Percentiles rank a stretch among this genome's conserved stretches.
phyloP scores from a whole-genome alignment of 92 coral and sea anemone species.

The Ricordea florida region DNA sequence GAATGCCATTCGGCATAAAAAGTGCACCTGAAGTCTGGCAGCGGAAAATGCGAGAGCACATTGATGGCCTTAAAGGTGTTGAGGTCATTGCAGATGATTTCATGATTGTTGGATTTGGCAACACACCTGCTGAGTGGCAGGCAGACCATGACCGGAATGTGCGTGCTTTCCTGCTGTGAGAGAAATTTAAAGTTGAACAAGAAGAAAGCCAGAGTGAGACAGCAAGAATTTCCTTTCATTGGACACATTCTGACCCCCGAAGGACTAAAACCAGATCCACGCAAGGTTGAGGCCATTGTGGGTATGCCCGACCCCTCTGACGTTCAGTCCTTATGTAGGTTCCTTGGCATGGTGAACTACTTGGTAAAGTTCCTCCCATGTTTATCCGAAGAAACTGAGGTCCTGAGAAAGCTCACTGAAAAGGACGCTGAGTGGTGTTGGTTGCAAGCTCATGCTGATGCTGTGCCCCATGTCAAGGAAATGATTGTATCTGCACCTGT shows the following conservation, averaged over 20 bases:
- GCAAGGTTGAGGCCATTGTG: slow-evolving; percentile 52
- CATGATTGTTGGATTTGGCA: slow-evolving; percentile 27
- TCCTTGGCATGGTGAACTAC: slow-evolving; percentile 61
- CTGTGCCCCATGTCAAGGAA: slow-evolving; percentile 17
- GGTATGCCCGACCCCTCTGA: slow-evolving; percentile 48
- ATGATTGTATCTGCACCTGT: slow-evolving; percentile 43
- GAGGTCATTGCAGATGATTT: slow-evolving; percentile 40
- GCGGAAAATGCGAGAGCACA: slow-evolving; percentile 47
- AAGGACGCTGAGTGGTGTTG: slow-evolving; percentile 49
- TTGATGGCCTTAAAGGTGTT: slow-evolving; percentile 49
- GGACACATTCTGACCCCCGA: slow-evolving; percentile 32
- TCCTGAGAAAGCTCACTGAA: slow-evolving; percentile 16
- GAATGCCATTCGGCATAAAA: slow-evolving; percentile 44
- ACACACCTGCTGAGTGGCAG: slow-evolving; percentile 17
- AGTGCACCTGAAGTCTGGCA: slow-evolving; percentile 43
- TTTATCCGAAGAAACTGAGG: slow-evolving; percentile 18
- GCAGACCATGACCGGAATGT: slow-evolving; percentile 30
- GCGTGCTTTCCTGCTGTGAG: slow-evolving; percentile 21
- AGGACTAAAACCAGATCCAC: slow-evolving; percentile 59
- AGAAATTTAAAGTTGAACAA: slow-evolving; percentile 46
- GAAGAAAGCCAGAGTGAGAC: slow-evolving; percentile 33
- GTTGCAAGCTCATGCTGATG: slow-evolving; percentile 30
- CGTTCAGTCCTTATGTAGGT: slow-evolving; percentile 39
- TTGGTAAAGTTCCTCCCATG: slow-evolving; percentile 56
- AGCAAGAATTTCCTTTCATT: slow-evolving; percentile 35